These are phyloP conservation scores for Leucosticte australis DNA, from an alignment of 2,113 vertebrate genomes.

Conservation along the genomic window DNA sequence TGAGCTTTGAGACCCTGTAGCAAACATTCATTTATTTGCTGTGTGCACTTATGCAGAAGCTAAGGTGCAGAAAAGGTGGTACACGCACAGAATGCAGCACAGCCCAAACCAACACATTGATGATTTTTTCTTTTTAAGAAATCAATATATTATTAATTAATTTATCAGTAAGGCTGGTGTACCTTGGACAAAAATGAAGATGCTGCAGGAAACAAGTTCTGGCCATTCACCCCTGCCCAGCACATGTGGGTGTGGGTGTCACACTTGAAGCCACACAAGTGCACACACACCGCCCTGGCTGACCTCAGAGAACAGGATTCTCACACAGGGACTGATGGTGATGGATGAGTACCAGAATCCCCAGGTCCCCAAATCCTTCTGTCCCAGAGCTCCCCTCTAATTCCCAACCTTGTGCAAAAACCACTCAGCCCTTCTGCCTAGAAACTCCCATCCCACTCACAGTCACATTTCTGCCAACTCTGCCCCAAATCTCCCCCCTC, in stretches of 20 bases:
- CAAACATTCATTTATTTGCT: neutral
- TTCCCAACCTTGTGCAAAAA: neutral
- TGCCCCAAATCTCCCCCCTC: neutral
- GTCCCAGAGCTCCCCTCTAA: neutral
- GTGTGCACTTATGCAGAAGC: neutral
- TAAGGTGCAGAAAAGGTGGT: neutral
- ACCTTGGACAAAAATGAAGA: neutral
- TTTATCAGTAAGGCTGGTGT: neutral
- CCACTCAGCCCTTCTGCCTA: neutral
- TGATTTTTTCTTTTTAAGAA: neutral
- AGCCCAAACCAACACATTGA: rapidly evolving
- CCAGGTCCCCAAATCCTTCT: neutral
- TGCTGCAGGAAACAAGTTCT: neutral
- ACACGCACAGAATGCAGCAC: rapidly evolving
- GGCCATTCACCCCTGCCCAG: neutral
- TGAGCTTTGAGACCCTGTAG: neutral
- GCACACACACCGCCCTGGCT: neutral
- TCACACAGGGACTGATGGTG: neutral
- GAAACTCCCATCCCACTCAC: neutral
- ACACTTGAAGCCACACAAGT: neutral
- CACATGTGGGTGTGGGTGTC: too few species aligned
- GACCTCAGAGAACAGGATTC: neutral
- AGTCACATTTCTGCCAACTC: neutral
- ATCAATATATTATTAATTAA: neutral
- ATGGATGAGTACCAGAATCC: neutral